Evolutionary conservation across 2,113 vertebrate species (phyloP), one percentile per base, ranked within the genome.

Genomic region (Tiliqua scincoides): DNA sequence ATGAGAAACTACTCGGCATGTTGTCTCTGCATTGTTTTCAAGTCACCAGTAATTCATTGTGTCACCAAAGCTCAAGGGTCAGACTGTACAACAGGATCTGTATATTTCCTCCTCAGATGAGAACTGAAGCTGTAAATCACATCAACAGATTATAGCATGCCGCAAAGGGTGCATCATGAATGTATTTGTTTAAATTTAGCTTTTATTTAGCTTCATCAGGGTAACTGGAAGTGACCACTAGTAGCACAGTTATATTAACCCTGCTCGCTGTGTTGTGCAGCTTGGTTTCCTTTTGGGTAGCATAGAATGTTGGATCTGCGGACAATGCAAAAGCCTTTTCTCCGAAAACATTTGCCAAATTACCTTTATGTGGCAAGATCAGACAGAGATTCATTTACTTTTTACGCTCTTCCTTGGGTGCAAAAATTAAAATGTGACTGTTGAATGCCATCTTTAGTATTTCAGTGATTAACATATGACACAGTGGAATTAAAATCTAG

Each of bases 191-290:
- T 72, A 83, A 83, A 72, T 32, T 83, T 72, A 72, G 81, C 52
- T 83, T 83, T 83, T 72, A 83, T 83, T 83, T 83, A 59, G 67
- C 68, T 54, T 83, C 68, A 72, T 83, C 67, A 40, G 40, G 21
- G 6, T 83, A 83, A 83, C 57, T 83, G 32, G 68, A 83, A 83
- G 67, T 72, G 68, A 83, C 52, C 67, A 59, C 52, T 32, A 72
- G 12, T 52, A 72, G 32, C 81, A 71, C n/a, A 35, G 43, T 48
- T n/a, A 30, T 48, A 68, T 81, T 81, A 81, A 52, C 18, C n/a
- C 9, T 54, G 65, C 18, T 35, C 32, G 40, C 65, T 11, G 6
- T 21, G 43, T 48, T 48, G 43, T 48, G 43, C 48, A 3, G 21
- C 48, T 52, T 21, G 23, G 20, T 18, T 48, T 70, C 18, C 11